Percentiles rank a stretch among this genome's conserved stretches.
phyloP scores from a whole-genome alignment of 2,888 invertebrate species.

The Melolontha melolontha region DNA sequence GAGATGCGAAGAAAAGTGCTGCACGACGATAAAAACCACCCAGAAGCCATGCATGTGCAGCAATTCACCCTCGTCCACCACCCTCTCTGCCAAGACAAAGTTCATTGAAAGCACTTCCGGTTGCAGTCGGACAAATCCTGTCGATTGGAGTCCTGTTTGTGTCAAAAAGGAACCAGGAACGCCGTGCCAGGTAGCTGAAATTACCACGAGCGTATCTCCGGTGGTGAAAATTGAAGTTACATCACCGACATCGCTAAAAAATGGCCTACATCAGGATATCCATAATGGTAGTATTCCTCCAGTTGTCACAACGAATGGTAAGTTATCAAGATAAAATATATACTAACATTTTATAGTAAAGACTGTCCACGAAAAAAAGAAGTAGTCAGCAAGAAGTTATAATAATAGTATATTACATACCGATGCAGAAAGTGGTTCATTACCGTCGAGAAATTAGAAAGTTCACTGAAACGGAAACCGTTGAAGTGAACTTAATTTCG shows the following conservation, averaged over 20 bases:
- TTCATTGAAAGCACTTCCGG: conserved; percentile 61
- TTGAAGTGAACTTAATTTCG: too few species aligned
- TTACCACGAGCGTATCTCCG: conserved; percentile 69
- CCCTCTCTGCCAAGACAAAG: conserved; percentile 51
- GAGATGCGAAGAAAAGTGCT: conserved; percentile 61
- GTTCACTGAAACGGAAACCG: too few species aligned
- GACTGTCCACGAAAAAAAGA: too few species aligned
- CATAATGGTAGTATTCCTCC: conserved; percentile 53
- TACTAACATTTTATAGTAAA: too few species aligned
- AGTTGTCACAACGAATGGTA: conserved; percentile 57
- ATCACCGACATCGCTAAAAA: conserved; percentile 73
- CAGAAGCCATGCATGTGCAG: conserved; percentile 58
- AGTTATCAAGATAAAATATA: conserved; percentile 25
- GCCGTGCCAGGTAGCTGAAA: conserved; percentile 73
- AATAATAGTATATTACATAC: too few species aligned
- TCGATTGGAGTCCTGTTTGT: conserved; percentile 72
- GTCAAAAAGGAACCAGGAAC: conserved; percentile 76
- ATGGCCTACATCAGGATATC: conserved; percentile 45
- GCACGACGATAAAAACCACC: conserved; percentile 52
- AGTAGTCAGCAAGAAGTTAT: not conserved
- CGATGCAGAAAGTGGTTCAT: too few species aligned
- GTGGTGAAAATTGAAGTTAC: conserved; percentile 76
- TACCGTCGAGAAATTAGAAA: too few species aligned
- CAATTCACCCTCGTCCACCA: conserved; percentile 48
- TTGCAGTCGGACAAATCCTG: conserved; percentile 78